A percentile compares a stretch with the other conserved stretches of the same genome.
These are phyloP conservation scores for Epinotia bilunana DNA, from an alignment of 2,888 invertebrate genomes.

Conservation along the genomic window DNA sequence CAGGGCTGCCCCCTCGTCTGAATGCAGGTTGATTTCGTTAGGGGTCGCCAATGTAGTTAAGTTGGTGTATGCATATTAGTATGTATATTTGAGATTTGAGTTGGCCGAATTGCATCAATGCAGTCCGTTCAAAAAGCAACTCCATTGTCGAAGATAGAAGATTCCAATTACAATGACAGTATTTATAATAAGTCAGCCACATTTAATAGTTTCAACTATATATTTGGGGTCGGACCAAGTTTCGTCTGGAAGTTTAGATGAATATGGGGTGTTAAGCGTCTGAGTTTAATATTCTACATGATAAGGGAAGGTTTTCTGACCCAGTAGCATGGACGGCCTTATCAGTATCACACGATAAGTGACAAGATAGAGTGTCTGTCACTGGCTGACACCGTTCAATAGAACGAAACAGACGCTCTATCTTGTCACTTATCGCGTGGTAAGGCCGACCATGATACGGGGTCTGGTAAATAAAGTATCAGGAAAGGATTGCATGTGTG, in stretches of 20 bases:
- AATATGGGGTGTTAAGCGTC: neutral
- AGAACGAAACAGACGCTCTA: too few relatives aligned
- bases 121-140: too few relatives aligned
- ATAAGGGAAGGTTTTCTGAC: neutral
- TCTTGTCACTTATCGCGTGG: too few relatives aligned
- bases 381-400: too few relatives aligned
- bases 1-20: slow-evolving; percentile 47
- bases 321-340: too few relatives aligned
- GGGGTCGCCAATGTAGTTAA: slow-evolving; percentile 44
- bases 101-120: too few relatives aligned
- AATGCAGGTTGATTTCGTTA: slow-evolving; percentile 51
- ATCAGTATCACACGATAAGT: too few relatives aligned
- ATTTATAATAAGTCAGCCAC: too few relatives aligned
- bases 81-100: slow-evolving; percentile 17
- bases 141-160: too few relatives aligned
- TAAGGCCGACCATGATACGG: too few relatives aligned
- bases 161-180: too few relatives aligned
- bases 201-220: neutral
- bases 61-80: slow-evolving; percentile 17
- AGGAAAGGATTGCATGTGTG: neutral
- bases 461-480: neutral
- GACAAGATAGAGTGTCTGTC: too few relatives aligned
- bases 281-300: neutral
- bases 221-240: slow-evolving; percentile 19
- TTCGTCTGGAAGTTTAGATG: slow-evolving; percentile 18